phyloP scores from a whole-genome alignment of 2,888 invertebrate species.

The Brachypterus glaber region DNA sequence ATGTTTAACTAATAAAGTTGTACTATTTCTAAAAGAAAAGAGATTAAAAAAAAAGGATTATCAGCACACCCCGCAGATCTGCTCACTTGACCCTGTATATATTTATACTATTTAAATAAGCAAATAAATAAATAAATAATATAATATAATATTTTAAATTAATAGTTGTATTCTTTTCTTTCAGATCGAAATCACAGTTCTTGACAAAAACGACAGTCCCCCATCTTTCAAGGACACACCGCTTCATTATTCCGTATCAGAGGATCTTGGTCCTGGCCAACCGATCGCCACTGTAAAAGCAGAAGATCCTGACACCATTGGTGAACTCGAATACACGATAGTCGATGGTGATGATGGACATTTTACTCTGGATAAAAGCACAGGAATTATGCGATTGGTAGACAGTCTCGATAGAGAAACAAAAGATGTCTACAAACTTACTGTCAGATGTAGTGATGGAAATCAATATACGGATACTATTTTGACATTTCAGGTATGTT shows the following conservation, averaged over 20 bases:
- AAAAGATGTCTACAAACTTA: constrained; percentile 65
- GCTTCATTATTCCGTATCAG: constrained; percentile 66
- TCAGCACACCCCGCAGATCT: no score
- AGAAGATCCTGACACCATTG: constrained; percentile 77
- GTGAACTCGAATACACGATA: constrained; percentile 65
- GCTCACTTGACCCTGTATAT: no score
- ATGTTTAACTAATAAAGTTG: no score
- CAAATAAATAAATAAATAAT: no score
- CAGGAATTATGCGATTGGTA: constrained; percentile 63
- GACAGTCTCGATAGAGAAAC: constrained; percentile 79
- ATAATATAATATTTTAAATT: no score
- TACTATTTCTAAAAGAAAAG: no score
- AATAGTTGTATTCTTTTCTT: constrained; percentile 39
- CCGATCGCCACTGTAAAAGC: constrained; percentile 68
- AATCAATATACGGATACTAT: constrained; percentile 73
- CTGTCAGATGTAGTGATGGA: constrained; percentile 80
- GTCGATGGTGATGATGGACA: constrained; percentile 55
- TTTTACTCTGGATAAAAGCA: constrained; percentile 61
- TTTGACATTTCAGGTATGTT: constrained; percentile 66
- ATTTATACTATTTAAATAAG: no score
- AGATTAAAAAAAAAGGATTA: no score
- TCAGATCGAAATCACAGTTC: constrained; percentile 75
- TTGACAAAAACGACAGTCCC: constrained; percentile 93
- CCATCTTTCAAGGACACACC: constrained; percentile 74
- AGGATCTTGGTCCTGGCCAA: constrained; percentile 76